Evolutionary conservation across 2,797 vertebrate species (phyloP).

Genomic region (Anas acuta): DNA sequence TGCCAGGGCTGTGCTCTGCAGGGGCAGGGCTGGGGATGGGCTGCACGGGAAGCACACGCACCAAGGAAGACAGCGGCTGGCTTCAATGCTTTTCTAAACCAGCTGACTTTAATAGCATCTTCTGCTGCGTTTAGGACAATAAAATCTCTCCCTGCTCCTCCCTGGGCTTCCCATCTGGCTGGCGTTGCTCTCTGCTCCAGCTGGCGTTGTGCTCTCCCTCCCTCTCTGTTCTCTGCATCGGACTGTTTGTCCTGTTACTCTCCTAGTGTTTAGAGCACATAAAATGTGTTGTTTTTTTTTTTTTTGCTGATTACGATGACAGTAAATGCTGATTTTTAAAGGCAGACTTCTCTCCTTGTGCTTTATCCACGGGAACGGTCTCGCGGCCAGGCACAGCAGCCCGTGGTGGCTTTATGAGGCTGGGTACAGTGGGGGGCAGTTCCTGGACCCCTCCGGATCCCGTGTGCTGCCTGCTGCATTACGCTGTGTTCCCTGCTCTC

Average conservation of each 20-base stretch:
- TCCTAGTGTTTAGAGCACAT: not conserved
- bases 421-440: accelerated
- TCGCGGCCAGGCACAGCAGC: accelerated
- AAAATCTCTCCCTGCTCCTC: not conserved
- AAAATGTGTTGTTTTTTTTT: not conserved
- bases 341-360: not conserved
- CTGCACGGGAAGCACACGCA: accelerated
- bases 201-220: not conserved
- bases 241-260: not conserved
- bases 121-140: not conserved
- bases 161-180: not conserved
- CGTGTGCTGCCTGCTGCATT: accelerated
- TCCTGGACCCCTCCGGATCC: not conserved
- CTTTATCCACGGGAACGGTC: not conserved
- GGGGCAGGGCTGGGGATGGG: accelerated
- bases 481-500: accelerated
- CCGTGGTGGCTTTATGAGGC: accelerated
- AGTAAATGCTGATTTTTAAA: conserved; percentile 57
- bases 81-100: not conserved
- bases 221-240: not conserved
- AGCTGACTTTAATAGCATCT: not conserved
- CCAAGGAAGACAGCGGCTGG: not conserved
- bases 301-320: not conserved
- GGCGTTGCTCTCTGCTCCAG: not conserved
- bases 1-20: accelerated